Evolutionary conservation across 2,797 vertebrate genomes (phyloP), one percentile per base, ranked within the genome.

Genomic region (Pterois miles): DNA sequence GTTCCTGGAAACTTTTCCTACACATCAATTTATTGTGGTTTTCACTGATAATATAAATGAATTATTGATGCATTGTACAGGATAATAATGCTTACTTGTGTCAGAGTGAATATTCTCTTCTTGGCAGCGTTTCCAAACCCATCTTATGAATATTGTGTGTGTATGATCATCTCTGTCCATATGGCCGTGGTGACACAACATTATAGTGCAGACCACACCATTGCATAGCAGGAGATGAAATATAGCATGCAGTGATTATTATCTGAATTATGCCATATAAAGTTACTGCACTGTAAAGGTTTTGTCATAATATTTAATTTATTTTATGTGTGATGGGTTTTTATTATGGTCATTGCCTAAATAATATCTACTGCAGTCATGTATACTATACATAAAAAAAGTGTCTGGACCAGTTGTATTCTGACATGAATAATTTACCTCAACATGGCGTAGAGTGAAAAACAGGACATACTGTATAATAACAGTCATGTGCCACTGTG

Each of bases 81-180:
- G 38, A 65, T 18, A 40, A 36, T 13, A 58, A 38, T 27, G 27
- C n/a, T 58, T 60, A 72, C 40, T 66, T 18, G 13, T 83, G 65
- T 46, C 34, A 65, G 66, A 72, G 22, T 65, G 53, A 81, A 74
- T 50, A 54, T 76, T 76, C 5, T 29, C 13, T 73, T 71, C 22
- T 71, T 86, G 67, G 69, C 65, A 74, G 23, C 2, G 7, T 64
- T 77, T 84, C 14, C 5, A 53, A 74, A 36, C 25, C 18, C n/a
- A 27, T 71, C 58, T 76, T 27, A 60, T 76, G 52, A 74, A 85
- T 63, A 65, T 5, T 40, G 38, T 64, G 29, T 40, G 38, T 64
- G 29, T 50, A 34, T 2, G 9, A 22, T 57, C 29, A 43, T 43
- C 50, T 69, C 27, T 13, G 31, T 69, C 8, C 54, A 57, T 40